phyloP scores from a whole-genome alignment of 2,888 invertebrate genomes.

The Apoderus coryli region DNA sequence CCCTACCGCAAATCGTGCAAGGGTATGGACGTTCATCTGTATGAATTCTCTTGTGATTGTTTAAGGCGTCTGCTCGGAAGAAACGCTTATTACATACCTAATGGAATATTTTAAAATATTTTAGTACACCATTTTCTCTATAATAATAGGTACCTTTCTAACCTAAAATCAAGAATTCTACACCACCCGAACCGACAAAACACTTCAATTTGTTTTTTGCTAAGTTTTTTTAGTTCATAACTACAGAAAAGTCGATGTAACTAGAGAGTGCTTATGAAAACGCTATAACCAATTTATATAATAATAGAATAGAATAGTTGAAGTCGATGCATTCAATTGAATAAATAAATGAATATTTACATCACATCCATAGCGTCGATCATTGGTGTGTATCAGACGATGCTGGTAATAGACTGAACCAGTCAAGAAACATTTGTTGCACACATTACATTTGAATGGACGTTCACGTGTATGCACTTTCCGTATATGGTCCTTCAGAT shows the following conservation, averaged over 20 bases:
- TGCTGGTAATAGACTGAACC: constrained; percentile 51
- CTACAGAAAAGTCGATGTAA: too few relatives aligned
- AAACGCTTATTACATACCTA: constrained; percentile 44
- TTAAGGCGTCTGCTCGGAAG: constrained; percentile 47
- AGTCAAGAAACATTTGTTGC: constrained; percentile 45
- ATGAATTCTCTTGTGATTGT: constrained; percentile 46
- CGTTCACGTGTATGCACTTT: constrained; percentile 50
- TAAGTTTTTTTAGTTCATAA: too few relatives aligned
- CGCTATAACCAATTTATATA: too few relatives aligned
- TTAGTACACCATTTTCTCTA: too few relatives aligned
- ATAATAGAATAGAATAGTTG: too few relatives aligned
- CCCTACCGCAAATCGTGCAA: constrained; percentile 36
- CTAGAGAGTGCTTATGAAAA: too few relatives aligned
- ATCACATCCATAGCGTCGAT: constrained; percentile 46
- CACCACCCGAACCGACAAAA: too few relatives aligned
- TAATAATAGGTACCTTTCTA: too few relatives aligned
- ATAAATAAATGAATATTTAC: constrained; percentile 27
- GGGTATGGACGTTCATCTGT: constrained; percentile 43
- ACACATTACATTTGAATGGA: constrained; percentile 45
- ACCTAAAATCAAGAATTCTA: too few relatives aligned
- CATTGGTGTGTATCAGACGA: constrained; percentile 45
- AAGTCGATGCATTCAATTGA: too few relatives aligned
- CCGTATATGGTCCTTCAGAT: constrained; percentile 46
- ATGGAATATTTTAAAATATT: background rate
- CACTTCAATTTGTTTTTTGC: too few relatives aligned